Percentiles rank a stretch among this genome's conserved stretches.
Conservation (phyloP, 2,888 invertebrate genomes). For the Apodemia mormo region DNA sequence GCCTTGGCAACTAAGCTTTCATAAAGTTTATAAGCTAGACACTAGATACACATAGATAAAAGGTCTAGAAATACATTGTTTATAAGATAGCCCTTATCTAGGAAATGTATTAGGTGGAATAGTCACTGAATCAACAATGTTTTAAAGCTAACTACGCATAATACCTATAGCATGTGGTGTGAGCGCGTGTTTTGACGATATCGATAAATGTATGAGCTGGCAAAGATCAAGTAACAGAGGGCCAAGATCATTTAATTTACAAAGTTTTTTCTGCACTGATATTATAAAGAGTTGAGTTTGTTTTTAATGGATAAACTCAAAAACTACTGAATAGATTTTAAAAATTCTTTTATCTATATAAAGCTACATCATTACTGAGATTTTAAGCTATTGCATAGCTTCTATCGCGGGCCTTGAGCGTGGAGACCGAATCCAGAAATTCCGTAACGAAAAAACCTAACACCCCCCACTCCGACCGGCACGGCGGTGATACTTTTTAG, state of each 20-base stretch:
- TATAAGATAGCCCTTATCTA: slow-evolving; percentile 13
- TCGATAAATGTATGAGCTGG: slow-evolving; percentile 13
- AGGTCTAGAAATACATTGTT: slow-evolving; percentile 10
- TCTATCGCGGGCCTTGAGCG: no score
- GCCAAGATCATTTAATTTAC: background rate
- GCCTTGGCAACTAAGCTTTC: background rate
- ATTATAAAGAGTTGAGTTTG: no score
- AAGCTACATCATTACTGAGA: no score
- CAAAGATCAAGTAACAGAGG: slow-evolving; percentile 7
- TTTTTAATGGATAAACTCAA: no score
- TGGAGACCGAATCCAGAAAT: no score
- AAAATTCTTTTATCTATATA: no score
- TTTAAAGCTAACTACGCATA: slow-evolving; percentile 14
- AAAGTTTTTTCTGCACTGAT: background rate
- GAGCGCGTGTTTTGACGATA: slow-evolving; percentile 13
- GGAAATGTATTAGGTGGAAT: slow-evolving; percentile 6
- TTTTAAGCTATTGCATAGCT: no score
- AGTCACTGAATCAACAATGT: slow-evolving; percentile 11
- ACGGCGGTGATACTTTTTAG: no score
- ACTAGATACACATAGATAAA: slow-evolving; percentile 1
- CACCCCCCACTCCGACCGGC: no score
- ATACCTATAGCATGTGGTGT: background rate
- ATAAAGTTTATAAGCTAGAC: background rate
- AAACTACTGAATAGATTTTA: no score
- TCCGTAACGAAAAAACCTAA: no score